Evolutionary conservation across 1,140 invertebrate species (phyloP).

Genomic region (Tetramorium simillimum): DNA sequence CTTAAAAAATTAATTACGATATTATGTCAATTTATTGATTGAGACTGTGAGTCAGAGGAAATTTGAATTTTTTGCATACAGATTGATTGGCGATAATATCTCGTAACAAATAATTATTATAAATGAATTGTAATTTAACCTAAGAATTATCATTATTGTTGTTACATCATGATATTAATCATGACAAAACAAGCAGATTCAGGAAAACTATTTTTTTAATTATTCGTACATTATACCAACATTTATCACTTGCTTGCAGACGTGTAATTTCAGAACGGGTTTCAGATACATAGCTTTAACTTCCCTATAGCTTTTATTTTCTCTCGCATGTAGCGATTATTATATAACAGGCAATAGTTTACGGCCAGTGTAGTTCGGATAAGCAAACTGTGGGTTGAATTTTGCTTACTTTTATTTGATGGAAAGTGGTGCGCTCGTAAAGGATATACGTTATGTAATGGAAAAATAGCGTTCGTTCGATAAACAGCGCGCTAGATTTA

Average conservation of each 20-base stretch:
- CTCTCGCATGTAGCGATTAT: not conserved
- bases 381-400: not conserved
- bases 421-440: not conserved
- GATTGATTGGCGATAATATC: too few species aligned
- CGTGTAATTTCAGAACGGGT: not conserved
- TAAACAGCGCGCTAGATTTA: not conserved
- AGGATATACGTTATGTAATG: not conserved
- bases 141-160: not conserved
- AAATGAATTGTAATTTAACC: not conserved
- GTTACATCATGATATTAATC: not conserved
- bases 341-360: constrained; percentile 19
- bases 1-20: too few species aligned
- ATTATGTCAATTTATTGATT: too few species aligned
- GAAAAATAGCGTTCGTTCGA: not conserved
- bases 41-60: too few species aligned
- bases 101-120: too few species aligned
- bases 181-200: not conserved
- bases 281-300: not conserved
- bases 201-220: not conserved
- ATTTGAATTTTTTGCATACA: too few species aligned
- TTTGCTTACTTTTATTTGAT: not conserved
- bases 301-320: not conserved
- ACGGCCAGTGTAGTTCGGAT: not conserved
- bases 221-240: too few species aligned
- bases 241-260: not conserved